Evolutionary conservation across 1,140 invertebrate genomes (phyloP).

Genomic region (Drosophila erecta): DNA sequence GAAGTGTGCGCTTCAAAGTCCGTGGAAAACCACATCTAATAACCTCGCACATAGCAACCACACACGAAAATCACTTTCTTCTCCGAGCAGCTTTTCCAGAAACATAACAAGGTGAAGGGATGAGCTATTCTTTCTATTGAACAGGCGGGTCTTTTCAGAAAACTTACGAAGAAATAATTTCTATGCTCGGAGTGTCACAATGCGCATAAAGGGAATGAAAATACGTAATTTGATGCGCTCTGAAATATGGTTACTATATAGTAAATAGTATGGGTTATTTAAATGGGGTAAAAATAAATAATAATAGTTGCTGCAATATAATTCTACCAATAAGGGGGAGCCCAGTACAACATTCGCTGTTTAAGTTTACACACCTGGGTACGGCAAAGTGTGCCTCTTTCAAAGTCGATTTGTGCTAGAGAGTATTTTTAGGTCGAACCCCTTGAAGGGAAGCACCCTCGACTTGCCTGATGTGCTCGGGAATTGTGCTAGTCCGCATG

Average conservation of each 20-base stretch:
- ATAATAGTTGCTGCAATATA: not conserved
- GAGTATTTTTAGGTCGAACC: constrained; percentile 34
- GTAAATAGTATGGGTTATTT: not conserved
- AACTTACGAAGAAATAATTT: not conserved
- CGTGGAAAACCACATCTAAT: constrained; percentile 15
- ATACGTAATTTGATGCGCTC: not conserved
- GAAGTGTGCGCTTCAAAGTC: constrained; percentile 18
- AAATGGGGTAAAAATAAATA: not conserved
- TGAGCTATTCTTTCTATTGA: constrained; percentile 19
- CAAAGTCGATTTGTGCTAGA: constrained; percentile 21
- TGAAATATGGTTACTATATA: not conserved
- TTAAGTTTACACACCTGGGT: not conserved
- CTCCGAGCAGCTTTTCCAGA: not conserved
- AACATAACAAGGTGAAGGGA: constrained; percentile 11
- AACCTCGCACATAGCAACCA: constrained; percentile 15
- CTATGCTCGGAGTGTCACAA: not conserved
- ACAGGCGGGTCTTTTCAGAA: not conserved
- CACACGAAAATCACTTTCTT: constrained; percentile 1
- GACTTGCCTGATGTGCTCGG: constrained; percentile 14
- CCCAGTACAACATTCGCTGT: not conserved
- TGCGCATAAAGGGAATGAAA: constrained; percentile 1
- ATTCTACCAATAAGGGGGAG: not conserved
- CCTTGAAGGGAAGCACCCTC: constrained; percentile 16
- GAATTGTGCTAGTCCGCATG: constrained; percentile 25
- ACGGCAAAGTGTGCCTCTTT: not conserved